Percentiles rank a stretch among this genome's conserved stretches.
Evolutionary conservation across 1,140 invertebrate genomes (phyloP).

Genomic region (Hydropsyche tenuis): DNA sequence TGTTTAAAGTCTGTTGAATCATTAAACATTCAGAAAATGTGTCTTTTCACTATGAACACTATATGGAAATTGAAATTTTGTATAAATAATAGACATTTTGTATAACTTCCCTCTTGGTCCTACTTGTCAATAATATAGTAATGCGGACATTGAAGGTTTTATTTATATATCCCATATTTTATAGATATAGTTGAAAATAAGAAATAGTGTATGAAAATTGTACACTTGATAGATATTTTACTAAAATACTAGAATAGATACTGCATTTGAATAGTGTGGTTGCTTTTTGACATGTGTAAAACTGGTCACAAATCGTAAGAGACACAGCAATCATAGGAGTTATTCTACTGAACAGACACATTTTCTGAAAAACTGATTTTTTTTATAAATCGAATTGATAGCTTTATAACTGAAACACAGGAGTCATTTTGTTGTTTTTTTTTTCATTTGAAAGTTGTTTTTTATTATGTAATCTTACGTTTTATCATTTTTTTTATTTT

Average conservation of each 20-base stretch:
- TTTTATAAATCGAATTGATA: slow-evolving; percentile 48
- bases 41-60: slow-evolving; percentile 79
- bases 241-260: slow-evolving; percentile 27
- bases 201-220: background rate
- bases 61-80: slow-evolving; percentile 47
- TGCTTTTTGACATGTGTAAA: slow-evolving; percentile 26
- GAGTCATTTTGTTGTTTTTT: slow-evolving; percentile 45
- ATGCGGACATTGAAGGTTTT: background rate
- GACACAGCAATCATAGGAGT: slow-evolving; percentile 47
- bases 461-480: too few species aligned
- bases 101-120: slow-evolving; percentile 20
- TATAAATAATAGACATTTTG: slow-evolving; percentile 29
- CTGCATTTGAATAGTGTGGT: slow-evolving; percentile 35
- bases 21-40: slow-evolving; percentile 77
- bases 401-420: slow-evolving; percentile 43
- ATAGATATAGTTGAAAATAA: slow-evolving; percentile 20
- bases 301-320: slow-evolving; percentile 34
- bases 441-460: slow-evolving; percentile 41
- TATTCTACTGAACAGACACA: slow-evolving; percentile 55
- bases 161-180: slow-evolving; percentile 14
- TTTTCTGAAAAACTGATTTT: slow-evolving; percentile 58
- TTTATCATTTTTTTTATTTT: slow-evolving; percentile 27
- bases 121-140: slow-evolving; percentile 34
- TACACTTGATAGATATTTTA: background rate
- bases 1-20: background rate